These are phyloP conservation scores for Chanos chanos DNA, from an alignment of 2,797 vertebrate genomes.

Conservation along the genomic window DNA sequence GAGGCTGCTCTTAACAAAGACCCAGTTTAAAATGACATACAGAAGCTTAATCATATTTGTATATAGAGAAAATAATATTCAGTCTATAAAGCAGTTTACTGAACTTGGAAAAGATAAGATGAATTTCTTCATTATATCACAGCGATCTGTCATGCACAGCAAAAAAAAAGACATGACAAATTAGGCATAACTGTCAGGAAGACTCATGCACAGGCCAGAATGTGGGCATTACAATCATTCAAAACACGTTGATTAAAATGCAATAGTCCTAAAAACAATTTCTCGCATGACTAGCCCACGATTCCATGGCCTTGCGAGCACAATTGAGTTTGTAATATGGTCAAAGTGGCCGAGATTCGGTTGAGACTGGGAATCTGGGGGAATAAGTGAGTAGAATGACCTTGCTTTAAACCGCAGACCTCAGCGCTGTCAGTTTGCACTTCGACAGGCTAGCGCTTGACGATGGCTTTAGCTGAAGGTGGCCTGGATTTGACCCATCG, in stretches of 20 bases:
- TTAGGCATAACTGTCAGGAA: no score
- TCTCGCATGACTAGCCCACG: conserved; percentile 12
- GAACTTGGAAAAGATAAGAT: no score
- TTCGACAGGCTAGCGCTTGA: conserved; percentile 64
- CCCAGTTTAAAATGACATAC: no score
- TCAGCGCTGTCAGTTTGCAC: conserved; percentile 59
- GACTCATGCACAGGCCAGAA: no score
- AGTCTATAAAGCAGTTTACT: no score
- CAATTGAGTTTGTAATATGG: conserved; percentile 5
- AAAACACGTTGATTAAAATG: not conserved
- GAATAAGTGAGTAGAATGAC: conserved; percentile 63
- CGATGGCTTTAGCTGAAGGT: conserved; percentile 52
- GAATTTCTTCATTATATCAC: no score
- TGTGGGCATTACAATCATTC: no score
- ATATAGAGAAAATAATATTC: no score
- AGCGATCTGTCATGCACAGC: no score
- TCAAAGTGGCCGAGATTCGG: conserved; percentile 6
- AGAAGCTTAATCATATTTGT: no score
- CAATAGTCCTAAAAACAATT: not conserved
- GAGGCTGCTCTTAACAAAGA: no score
- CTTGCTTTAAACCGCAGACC: conserved; percentile 55
- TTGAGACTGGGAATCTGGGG: conserved; percentile 45
- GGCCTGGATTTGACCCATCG: conserved; percentile 65
- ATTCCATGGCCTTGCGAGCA: conserved; percentile 13
- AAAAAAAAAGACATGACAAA: no score